A percentile compares a stretch with the other conserved stretches of the same genome.
phyloP scores from a whole-genome alignment of 1,140 invertebrate species.

The Megalonaias nervosa region DNA sequence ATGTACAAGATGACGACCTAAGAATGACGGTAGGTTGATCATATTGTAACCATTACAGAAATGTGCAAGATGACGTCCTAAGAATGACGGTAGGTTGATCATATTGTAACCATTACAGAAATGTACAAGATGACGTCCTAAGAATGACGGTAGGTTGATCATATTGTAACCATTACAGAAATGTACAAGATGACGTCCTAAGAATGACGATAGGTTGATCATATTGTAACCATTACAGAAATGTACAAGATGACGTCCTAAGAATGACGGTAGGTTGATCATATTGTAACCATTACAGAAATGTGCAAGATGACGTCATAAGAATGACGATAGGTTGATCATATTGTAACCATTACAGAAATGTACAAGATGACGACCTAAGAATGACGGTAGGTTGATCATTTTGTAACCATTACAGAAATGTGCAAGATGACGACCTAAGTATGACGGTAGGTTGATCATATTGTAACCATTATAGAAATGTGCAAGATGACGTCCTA shows the following conservation, averaged over 20 bases:
- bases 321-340: slow-evolving; percentile 81
- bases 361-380: slow-evolving; percentile 86
- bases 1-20: slow-evolving; percentile 86
- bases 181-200: slow-evolving; percentile 86
- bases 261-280: slow-evolving; percentile 81
- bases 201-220: slow-evolving; percentile 81
- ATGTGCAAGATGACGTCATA: slow-evolving; percentile 86
- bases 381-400: slow-evolving; percentile 81
- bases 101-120: slow-evolving; percentile 88
- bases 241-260: slow-evolving; percentile 86
- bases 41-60: slow-evolving; percentile 88
- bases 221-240: slow-evolving; percentile 88
- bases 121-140: slow-evolving; percentile 86
- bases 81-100: slow-evolving; percentile 81
- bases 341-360: slow-evolving; percentile 88
- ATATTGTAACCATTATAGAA: slow-evolving; percentile 88
- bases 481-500: slow-evolving; percentile 86
- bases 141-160: slow-evolving; percentile 81
- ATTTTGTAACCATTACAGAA: slow-evolving; percentile 88
- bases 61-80: slow-evolving; percentile 86
- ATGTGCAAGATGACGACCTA: slow-evolving; percentile 86
- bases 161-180: slow-evolving; percentile 88
- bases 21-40: slow-evolving; percentile 81
- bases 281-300: slow-evolving; percentile 88
- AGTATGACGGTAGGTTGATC: slow-evolving; percentile 81